phyloP scores from a whole-genome alignment of 2,113 vertebrate species.

The Oriolus oriolus region DNA sequence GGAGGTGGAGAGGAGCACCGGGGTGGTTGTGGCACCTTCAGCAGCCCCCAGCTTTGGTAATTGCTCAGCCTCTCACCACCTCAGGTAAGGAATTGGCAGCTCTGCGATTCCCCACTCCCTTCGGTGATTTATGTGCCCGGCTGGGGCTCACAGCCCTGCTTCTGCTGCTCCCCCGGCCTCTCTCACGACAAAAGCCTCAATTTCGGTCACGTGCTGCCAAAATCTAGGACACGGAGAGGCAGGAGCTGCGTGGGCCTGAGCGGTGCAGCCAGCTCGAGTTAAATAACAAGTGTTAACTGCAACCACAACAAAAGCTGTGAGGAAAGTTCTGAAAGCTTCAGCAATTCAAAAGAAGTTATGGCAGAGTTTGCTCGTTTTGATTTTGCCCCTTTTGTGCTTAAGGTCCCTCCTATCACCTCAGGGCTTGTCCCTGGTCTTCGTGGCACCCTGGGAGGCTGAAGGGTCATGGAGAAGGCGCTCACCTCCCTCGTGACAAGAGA shows the following conservation, averaged over 20 bases:
- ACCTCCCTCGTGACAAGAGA: rapidly evolving
- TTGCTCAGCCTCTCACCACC: not conserved
- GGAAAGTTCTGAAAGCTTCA: not conserved
- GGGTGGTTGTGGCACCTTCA: rapidly evolving
- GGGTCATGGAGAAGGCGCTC: not conserved
- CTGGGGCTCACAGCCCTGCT: not conserved
- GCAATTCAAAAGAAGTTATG: not conserved
- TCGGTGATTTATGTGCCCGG: rapidly evolving
- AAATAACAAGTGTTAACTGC: not conserved
- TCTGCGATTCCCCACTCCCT: not conserved
- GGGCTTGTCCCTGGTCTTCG: rapidly evolving
- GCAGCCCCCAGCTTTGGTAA: not conserved
- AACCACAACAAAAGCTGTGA: not conserved
- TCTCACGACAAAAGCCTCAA: not conserved
- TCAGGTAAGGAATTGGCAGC: not conserved
- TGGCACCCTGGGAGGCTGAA: not conserved
- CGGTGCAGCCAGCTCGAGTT: not conserved
- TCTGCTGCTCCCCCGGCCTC: not conserved
- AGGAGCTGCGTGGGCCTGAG: not conserved
- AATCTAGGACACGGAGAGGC: conserved; percentile 2
- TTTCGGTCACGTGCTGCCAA: not conserved
- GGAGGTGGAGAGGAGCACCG: not conserved
- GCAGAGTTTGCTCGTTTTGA: not conserved
- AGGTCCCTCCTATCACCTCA: rapidly evolving
- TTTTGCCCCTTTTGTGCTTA: not conserved